These are phyloP conservation scores for Drosophila sp. DNA, from an alignment of 1,140 invertebrate species.

Conservation along the genomic window DNA sequence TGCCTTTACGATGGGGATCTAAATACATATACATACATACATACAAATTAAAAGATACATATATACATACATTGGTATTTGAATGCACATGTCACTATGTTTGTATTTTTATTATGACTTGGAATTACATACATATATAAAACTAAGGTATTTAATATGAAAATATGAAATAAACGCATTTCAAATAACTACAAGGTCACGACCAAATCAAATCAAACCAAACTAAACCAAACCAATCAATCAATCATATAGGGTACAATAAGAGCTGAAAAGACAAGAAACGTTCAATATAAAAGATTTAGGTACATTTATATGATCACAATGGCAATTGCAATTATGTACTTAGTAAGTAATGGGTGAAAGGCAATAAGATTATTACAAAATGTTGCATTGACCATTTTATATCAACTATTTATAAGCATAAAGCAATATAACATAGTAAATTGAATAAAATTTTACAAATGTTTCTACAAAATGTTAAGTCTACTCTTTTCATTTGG, in stretches of 20 bases:
- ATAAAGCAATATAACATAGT: constrained; percentile 46
- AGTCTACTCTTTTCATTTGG: too few relatives aligned
- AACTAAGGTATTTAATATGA: constrained; percentile 2
- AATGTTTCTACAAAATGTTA: constrained; percentile 35
- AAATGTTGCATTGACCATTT: constrained; percentile 43
- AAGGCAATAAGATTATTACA: constrained; percentile 43
- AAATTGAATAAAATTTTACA: constrained; percentile 50
- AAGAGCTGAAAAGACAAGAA: constrained; percentile 63
- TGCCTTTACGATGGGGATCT: constrained; percentile 52
- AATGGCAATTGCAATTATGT: constrained; percentile 31
- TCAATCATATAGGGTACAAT: constrained; percentile 45
- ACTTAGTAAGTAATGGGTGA: constrained; percentile 44
- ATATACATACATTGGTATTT: constrained; percentile 7
- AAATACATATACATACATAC: constrained; percentile 33
- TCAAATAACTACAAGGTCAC: constrained; percentile 12
- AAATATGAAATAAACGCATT: constrained; percentile 8
- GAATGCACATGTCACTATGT: constrained; percentile 4
- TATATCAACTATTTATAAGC: constrained; percentile 48
- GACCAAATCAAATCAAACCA: constrained; percentile 21
- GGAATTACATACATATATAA: not conserved
- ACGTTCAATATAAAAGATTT: constrained; percentile 51
- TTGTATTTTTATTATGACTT: constrained; percentile 15
- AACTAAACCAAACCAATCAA: constrained; percentile 41
- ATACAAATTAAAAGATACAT: constrained; percentile 24
- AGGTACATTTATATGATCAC: constrained; percentile 43